Conservation (phyloP, 2,797 vertebrate genomes). For the Acrossocheilus fasciatus region DNA sequence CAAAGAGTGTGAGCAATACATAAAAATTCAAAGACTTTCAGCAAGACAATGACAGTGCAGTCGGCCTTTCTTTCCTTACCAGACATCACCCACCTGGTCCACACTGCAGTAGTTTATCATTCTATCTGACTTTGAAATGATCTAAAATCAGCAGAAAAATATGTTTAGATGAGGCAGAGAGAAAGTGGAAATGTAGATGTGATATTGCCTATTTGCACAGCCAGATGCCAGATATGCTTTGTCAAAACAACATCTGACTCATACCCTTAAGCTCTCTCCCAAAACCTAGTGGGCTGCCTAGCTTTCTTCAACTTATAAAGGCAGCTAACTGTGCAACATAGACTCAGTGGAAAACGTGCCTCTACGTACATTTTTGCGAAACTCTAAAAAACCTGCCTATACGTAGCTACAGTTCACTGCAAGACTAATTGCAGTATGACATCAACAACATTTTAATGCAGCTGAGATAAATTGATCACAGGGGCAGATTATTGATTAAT, state of each 20-base stretch:
- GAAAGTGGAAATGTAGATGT: constrained; percentile 1
- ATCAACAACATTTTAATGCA: background rate
- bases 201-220: constrained; percentile 3
- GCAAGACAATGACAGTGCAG: background rate
- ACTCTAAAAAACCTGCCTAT: background rate
- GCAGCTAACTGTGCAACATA: background rate
- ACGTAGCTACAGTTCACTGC: background rate
- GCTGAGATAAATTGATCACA: background rate
- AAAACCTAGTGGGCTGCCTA: background rate
- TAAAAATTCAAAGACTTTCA: constrained; percentile 17
- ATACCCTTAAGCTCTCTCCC: constrained; percentile 2
- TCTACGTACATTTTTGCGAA: background rate
- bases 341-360: background rate
- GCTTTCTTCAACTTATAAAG: constrained; percentile 16
- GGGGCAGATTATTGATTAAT: too few relatives aligned
- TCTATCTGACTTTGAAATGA: background rate
- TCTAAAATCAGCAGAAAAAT: background rate
- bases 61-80: background rate
- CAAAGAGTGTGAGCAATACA: constrained; percentile 53
- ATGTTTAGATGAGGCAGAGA: constrained; percentile 9
- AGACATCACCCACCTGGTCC: background rate
- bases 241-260: constrained; percentile 29
- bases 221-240: constrained; percentile 28
- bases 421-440: background rate
- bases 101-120: background rate